Base-by-base conservation (phyloP, 2,888 invertebrate species). In the Schizotus pectinicornis region DNA sequence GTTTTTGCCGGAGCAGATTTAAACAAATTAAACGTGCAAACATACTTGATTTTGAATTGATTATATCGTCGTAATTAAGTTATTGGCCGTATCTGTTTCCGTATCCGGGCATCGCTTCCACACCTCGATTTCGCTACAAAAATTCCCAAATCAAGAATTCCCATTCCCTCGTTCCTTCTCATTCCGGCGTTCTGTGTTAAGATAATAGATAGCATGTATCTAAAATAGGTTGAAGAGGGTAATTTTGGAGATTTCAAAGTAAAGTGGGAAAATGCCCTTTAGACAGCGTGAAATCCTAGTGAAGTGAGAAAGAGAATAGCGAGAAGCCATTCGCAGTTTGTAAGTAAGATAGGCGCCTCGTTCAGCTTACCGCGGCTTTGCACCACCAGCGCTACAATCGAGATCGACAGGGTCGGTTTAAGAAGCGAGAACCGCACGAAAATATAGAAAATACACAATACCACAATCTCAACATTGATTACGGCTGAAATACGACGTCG, bases 271-370 rank as follows among this genome's bases (percentile, higher is more conserved):
- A 60, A 59, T 51, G 52, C 47, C 52, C 41, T 43, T 35, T 56
- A 51, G 54, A 54, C 47, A 47, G 42, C 42, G 53, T 35, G 63
- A 65, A 52, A 56, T 64, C 67, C 63, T 61, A 57, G 64, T 63
- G 61, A 64, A 65, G 61, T 62, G 62, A 67, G 67, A 67, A 67
- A 48, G 62, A 62, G 65, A 64, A 64, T 59, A 56, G 61, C 61
- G 65, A 67, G 64, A 67, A 68, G 64, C 67, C 67, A 67, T 69
- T 69, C 65, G 61, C 65, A 67, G 62, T 65, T 67, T 63, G 65
- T 67, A 65, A 56, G 51, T 50, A 55, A 65, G 65, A 56, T 55
- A 54, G 65, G 58, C 62, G 59, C 59, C 57, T 59, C 62, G 55
- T 61, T 59, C 48, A 61, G 65, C 63, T 65, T 64, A 65, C 62